Evolutionary conservation across 1,140 invertebrate species (phyloP), one percentile per base, ranked within the genome.

Genomic region (Tetramorium parvispinum): DNA sequence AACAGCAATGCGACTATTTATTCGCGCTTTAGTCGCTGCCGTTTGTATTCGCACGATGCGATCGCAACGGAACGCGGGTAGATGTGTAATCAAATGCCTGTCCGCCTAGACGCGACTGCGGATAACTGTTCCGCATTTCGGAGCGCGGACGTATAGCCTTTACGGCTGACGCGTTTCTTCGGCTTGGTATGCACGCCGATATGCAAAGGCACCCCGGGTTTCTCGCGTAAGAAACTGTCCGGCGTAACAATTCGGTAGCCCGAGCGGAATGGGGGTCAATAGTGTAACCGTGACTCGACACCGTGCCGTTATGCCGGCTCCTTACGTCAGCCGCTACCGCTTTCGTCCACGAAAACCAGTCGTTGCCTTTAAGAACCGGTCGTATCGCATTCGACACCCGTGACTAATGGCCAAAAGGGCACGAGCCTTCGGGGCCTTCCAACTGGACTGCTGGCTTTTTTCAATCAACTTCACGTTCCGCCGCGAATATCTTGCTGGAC

Each of bases 51-150:
- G 2, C 3, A 43, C 51, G 66, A 73, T 73, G 40, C 51, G 57
- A 81, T 27, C 73, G 77, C 73, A 85, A 78, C 73, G 49, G 79
- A 59, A 61, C 78, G 73, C 86, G 49, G 49, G 71, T 70, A 61
- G 59, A 53, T 59, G 61, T 63, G 57, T 57, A 83, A 83, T 88
- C 87, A 71, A 86, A 86, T 66, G 77, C 46, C 53, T 16, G 37
- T 85, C 37, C 68, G 53, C 61, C 49, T 71, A 87, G 70, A 90
- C 65, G 65, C 40, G 78, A 59, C 87, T 85, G 61, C 51, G 66
- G 27, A 86, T 91, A 91, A 90, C 89, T 90, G 89, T 90, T 91
- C 66, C 53, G 81, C 86, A 85, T 87, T 87, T 90, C 51, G 70
- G 68, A 71, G 85, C 68, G 61, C 32, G 32, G 49, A 63, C 43